Percentiles rank a stretch among this genome's conserved stretches.
Evolutionary conservation across 2,888 invertebrate genomes (phyloP).

Genomic region (Caenorhabditis panamensis): DNA sequence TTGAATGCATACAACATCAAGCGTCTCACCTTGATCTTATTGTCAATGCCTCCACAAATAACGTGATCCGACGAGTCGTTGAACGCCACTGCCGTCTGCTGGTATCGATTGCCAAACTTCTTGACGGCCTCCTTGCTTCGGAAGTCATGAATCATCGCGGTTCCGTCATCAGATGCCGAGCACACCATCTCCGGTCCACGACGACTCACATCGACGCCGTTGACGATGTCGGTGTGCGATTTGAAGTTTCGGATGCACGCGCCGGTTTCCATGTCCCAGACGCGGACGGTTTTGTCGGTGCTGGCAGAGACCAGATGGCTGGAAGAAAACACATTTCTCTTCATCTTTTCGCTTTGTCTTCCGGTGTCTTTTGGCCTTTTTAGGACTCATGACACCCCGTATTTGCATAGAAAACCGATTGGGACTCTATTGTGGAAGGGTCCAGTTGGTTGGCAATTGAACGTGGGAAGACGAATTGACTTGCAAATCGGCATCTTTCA

Average conservation of each 20-base stretch:
- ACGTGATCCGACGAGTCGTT: constrained; percentile 96
- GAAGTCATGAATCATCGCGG: constrained; percentile 91
- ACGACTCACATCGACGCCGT: constrained; percentile 85
- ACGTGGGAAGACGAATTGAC: neutral
- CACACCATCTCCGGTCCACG: constrained; percentile 93
- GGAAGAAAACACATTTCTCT: constrained; percentile 58
- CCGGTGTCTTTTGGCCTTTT: neutral
- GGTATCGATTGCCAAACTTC: constrained; percentile 83
- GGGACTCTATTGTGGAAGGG: neutral
- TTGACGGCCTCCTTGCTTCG: constrained; percentile 89
- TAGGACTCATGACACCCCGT: neutral
- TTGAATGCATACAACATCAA: too few relatives aligned
- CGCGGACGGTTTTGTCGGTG: constrained; percentile 93
- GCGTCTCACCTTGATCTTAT: constrained; percentile 93
- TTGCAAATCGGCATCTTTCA: neutral
- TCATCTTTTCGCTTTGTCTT: neutral
- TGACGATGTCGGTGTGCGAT: constrained; percentile 85
- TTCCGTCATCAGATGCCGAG: constrained; percentile 95
- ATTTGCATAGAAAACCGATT: neutral
- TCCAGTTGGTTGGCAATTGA: neutral
- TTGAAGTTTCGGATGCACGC: constrained; percentile 87
- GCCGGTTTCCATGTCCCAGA: constrained; percentile 96
- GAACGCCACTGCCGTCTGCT: constrained; percentile 90
- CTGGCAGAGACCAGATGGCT: constrained; percentile 90
- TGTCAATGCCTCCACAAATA: constrained; percentile 95